These are phyloP conservation scores for Leucopsar rothschildi DNA, from an alignment of 2,113 vertebrate genomes.

Conservation along the genomic window DNA sequence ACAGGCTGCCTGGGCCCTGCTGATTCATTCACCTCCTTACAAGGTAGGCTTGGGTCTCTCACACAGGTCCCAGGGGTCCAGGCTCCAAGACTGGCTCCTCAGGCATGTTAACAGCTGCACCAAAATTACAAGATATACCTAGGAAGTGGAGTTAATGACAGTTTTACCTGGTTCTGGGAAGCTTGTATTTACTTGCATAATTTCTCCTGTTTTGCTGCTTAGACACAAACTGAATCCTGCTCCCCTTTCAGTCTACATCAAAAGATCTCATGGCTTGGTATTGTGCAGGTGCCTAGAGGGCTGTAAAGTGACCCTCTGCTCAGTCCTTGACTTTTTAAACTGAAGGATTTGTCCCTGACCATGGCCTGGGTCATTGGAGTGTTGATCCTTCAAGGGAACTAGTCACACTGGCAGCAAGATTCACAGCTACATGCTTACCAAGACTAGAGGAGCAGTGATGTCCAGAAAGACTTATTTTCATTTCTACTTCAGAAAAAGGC, in stretches of 20 bases:
- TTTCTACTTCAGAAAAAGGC: neutral
- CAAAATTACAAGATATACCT: neutral
- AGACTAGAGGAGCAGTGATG: neutral
- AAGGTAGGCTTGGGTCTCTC: neutral
- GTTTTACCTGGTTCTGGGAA: neutral
- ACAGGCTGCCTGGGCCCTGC: neutral
- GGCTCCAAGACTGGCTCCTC: neutral
- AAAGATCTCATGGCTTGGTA: neutral
- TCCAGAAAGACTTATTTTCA: neutral
- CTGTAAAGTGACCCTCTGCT: neutral
- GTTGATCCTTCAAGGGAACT: rapidly evolving
- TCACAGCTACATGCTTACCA: neutral
- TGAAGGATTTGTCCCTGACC: neutral
- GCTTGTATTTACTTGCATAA: neutral
- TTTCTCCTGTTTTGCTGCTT: neutral
- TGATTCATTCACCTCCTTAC: neutral
- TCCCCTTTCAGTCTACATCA: neutral
- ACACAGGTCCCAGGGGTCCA: neutral
- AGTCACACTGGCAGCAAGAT: neutral
- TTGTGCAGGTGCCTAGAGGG: neutral
- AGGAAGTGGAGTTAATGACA: neutral
- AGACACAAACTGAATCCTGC: neutral
- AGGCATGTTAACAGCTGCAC: neutral
- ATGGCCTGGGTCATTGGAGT: rapidly evolving
- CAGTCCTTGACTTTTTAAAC: neutral